Conservation (phyloP, 2,888 invertebrate genomes). For the Oscheius sp. region DNA sequence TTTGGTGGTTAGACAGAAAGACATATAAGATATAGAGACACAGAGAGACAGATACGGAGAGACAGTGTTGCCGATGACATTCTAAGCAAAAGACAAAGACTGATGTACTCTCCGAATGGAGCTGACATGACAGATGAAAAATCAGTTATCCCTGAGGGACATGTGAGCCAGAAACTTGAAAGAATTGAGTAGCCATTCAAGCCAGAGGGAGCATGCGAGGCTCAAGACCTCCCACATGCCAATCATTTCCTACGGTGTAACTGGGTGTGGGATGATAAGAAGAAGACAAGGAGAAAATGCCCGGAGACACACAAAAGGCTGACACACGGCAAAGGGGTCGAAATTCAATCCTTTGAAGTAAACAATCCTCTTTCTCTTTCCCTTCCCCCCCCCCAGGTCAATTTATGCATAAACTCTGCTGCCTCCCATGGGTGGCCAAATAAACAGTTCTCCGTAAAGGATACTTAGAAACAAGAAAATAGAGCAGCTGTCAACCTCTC, state of each 20-base stretch:
- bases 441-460: slow-evolving; percentile 2
- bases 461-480: background rate
- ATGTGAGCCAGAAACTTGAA: no score
- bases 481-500: slow-evolving; percentile 6
- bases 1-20: background rate
- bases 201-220: no score
- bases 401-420: slow-evolving; percentile 3
- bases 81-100: no score
- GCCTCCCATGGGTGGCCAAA: background rate
- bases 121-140: no score
- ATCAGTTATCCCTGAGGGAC: no score
- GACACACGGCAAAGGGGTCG: background rate
- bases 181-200: no score
- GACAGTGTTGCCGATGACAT: background rate
- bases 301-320: background rate
- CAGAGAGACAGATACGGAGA: slow-evolving; percentile 12
- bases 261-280: slow-evolving; percentile 3
- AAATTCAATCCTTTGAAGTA: slow-evolving; percentile 23
- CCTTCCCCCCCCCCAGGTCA: background rate
- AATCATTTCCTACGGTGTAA: no score
- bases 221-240: no score
- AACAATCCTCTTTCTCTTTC: slow-evolving; percentile 4
- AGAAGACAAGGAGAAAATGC: background rate
- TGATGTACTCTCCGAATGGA: no score
- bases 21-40: slow-evolving; percentile 6